Conservation (phyloP, 1,140 invertebrate genomes). For the Calosoma granatense region DNA sequence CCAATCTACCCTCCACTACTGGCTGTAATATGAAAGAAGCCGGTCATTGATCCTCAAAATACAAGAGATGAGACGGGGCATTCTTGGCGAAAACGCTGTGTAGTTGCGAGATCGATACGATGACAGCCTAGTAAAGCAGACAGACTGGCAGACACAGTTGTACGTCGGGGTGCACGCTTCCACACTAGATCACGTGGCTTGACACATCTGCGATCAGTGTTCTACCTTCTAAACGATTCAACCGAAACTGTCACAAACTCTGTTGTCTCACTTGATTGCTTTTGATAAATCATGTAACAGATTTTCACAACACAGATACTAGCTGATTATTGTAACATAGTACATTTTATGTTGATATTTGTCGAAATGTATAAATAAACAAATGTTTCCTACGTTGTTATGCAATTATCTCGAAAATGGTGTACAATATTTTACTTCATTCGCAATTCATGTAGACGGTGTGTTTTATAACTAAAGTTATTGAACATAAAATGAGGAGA, state of each 20-base stretch:
- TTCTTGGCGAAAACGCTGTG: not conserved
- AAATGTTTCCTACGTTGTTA: too few relatives aligned
- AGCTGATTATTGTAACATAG: too few relatives aligned
- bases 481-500: too few relatives aligned
- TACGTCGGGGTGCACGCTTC: not conserved
- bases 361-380: too few relatives aligned
- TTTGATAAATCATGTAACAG: not conserved
- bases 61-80: not conserved
- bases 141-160: not conserved
- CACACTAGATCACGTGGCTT: slow-evolving; percentile 3
- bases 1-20: too few relatives aligned
- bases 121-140: not conserved
- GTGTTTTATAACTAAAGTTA: too few relatives aligned
- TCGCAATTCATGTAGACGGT: too few relatives aligned
- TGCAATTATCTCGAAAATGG: too few relatives aligned
- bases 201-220: not conserved
- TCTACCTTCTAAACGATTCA: not conserved
- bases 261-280: slow-evolving; percentile 3
- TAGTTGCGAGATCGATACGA: slow-evolving; percentile 1
- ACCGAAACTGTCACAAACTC: not conserved
- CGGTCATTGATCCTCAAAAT: slow-evolving; percentile 2
- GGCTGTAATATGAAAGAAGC: too few relatives aligned
- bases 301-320: too few relatives aligned
- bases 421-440: too few relatives aligned
- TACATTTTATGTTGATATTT: too few relatives aligned